Evolutionary conservation across 2,888 invertebrate species (phyloP).

Genomic region (Caenorhabditis sp.): DNA sequence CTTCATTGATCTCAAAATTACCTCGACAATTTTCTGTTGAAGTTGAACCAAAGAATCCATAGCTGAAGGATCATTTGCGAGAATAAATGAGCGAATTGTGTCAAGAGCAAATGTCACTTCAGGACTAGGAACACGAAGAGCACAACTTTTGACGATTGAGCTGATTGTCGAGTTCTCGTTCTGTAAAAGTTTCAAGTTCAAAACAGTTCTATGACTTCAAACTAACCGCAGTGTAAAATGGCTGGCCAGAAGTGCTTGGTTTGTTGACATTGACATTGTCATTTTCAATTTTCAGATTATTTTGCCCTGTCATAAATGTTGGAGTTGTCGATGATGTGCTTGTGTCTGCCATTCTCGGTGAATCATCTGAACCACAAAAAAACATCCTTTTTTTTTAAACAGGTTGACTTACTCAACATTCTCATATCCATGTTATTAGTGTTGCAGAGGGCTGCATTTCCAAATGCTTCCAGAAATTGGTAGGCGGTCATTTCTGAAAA

Average conservation of each 20-base stretch:
- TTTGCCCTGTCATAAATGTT: too few relatives aligned
- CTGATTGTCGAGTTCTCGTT: conserved; percentile 2
- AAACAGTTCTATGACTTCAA: too few relatives aligned
- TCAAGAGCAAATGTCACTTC: conserved; percentile 32
- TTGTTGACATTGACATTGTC: too few relatives aligned
- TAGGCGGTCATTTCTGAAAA: neutral
- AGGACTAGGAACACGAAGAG: neutral
- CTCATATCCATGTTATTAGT: neutral
- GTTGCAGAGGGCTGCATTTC: neutral
- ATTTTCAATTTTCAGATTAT: too few relatives aligned
- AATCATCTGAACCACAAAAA: too few relatives aligned
- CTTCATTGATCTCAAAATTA: neutral
- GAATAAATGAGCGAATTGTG: conserved; percentile 31
- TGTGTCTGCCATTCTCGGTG: too few relatives aligned
- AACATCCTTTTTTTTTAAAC: too few relatives aligned
- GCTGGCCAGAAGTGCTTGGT: too few relatives aligned
- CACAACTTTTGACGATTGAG: conserved; percentile 22
- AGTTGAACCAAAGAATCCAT: conserved; percentile 35
- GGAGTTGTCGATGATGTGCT: too few relatives aligned
- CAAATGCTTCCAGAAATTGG: neutral
- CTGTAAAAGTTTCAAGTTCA: neutral
- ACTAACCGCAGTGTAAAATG: too few relatives aligned
- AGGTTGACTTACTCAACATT: neutral
- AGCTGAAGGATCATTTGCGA: conserved; percentile 29
- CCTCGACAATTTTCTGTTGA: conserved; percentile 16